Percentiles rank a stretch among this genome's conserved stretches.
phyloP scores from a whole-genome alignment of 2,797 vertebrate genomes.

The Clarias pachynema region DNA sequence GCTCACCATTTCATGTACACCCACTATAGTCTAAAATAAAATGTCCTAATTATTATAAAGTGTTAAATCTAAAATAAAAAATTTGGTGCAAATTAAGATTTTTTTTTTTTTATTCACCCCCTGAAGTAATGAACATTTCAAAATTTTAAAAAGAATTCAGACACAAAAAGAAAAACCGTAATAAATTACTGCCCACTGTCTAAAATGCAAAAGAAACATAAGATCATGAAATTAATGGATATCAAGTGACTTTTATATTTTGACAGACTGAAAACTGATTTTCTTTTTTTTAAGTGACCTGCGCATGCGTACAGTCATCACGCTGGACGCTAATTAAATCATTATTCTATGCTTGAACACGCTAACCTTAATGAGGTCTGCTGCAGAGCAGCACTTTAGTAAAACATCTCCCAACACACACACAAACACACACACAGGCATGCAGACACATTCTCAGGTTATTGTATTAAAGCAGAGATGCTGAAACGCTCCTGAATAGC shows the following conservation, averaged over 20 bases:
- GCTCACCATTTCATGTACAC: neutral
- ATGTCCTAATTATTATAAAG: neutral
- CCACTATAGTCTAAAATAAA: neutral
- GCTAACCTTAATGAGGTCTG: conserved; percentile 67
- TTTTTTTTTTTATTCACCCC: neutral
- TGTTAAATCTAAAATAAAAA: neutral
- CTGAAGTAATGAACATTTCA: neutral
- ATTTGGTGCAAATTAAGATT: neutral
- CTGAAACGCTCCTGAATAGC: conserved; percentile 29
- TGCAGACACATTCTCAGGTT: neutral
- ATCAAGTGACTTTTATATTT: neutral
- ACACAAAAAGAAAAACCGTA: no score
- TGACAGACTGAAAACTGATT: no score
- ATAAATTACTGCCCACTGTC: neutral
- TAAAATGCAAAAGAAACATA: neutral
- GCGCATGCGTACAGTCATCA: neutral
- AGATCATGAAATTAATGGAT: no score
- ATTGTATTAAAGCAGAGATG: conserved; percentile 33
- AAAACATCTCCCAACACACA: neutral
- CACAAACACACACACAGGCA: neutral
- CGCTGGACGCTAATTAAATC: neutral
- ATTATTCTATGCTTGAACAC: conserved; percentile 34
- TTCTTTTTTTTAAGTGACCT: neutral
- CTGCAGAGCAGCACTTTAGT: conserved; percentile 68
- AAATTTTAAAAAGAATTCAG: neutral